Conservation (phyloP, 92 coral and sea anemone species). For the Scolanthus callimorphus region DNA sequence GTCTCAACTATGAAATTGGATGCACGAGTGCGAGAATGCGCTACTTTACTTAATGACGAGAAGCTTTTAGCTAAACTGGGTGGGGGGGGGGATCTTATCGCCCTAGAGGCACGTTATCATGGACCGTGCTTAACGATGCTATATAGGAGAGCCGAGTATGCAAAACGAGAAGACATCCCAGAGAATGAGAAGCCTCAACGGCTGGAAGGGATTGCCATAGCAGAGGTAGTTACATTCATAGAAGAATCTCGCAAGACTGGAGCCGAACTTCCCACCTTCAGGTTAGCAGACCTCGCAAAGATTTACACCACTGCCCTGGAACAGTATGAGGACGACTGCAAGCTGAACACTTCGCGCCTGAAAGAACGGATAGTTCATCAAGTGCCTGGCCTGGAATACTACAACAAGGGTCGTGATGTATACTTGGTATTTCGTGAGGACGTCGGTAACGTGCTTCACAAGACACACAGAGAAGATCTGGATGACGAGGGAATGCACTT, state of each 20-base stretch:
- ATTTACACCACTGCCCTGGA: constrained; percentile 25
- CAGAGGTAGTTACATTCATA: constrained; percentile 54
- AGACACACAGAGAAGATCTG: constrained; percentile 22
- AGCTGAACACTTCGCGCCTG: constrained; percentile 15
- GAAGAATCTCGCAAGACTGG: constrained; percentile 22
- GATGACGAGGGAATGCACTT: no score
- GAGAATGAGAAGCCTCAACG: constrained; percentile 13
- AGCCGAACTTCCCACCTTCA: constrained; percentile 16
- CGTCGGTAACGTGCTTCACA: constrained; percentile 28
- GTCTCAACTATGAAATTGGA: constrained; percentile 42
- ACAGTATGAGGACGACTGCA: constrained; percentile 14
- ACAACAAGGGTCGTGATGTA: constrained; percentile 35
- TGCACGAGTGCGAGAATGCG: constrained; percentile 34
- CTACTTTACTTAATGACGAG: constrained; percentile 32
- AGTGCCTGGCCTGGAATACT: constrained; percentile 19
- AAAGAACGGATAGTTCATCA: constrained; percentile 23
- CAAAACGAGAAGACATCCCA: neutral
- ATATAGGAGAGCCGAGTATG: constrained; percentile 19
- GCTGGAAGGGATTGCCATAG: constrained; percentile 51
- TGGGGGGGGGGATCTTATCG: constrained; percentile 52
- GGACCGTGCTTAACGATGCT: constrained; percentile 7
- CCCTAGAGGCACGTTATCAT: constrained; percentile 53
- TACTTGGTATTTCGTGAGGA: constrained; percentile 25
- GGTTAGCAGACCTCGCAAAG: constrained; percentile 30
- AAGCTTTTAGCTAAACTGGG: constrained; percentile 34